phyloP scores from a whole-genome alignment of 2,888 invertebrate genomes.

The Coleophora deauratella region DNA sequence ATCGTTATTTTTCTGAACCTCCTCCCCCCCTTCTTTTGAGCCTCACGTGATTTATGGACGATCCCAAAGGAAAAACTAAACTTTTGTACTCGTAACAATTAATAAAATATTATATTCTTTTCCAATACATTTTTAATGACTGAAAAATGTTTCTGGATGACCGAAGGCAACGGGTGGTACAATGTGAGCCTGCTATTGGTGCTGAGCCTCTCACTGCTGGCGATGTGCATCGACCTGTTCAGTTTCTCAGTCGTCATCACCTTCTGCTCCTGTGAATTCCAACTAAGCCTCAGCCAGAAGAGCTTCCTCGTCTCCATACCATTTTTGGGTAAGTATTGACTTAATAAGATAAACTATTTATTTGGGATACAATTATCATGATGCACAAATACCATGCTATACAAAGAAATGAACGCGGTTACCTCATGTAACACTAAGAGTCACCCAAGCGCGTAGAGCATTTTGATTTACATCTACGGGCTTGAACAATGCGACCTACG shows the following conservation, averaged over 20 bases:
- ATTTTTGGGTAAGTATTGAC: background rate
- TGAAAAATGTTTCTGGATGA: constrained; percentile 2
- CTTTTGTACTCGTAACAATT: no score
- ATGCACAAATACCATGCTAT: background rate
- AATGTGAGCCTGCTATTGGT: constrained; percentile 26
- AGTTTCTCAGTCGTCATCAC: constrained; percentile 37
- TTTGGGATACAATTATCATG: background rate
- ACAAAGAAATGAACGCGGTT: no score
- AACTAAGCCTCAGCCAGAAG: constrained; percentile 35
- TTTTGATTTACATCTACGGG: no score
- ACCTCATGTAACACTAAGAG: no score
- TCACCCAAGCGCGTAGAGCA: no score
- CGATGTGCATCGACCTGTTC: constrained; percentile 39
- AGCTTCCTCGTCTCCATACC: constrained; percentile 12
- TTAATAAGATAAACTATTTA: background rate
- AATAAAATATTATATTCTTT: background rate
- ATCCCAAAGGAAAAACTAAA: no score
- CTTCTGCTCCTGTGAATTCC: constrained; percentile 33
- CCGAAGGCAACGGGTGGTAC: constrained; percentile 39
- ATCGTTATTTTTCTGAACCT: no score
- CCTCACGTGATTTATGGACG: no score
- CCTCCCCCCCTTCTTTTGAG: no score
- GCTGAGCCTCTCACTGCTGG: constrained; percentile 23
- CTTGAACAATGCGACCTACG: no score
- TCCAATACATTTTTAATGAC: no score